phyloP scores from a whole-genome alignment of 2,797 vertebrate genomes.

The Amblyopsis hoosieri region DNA sequence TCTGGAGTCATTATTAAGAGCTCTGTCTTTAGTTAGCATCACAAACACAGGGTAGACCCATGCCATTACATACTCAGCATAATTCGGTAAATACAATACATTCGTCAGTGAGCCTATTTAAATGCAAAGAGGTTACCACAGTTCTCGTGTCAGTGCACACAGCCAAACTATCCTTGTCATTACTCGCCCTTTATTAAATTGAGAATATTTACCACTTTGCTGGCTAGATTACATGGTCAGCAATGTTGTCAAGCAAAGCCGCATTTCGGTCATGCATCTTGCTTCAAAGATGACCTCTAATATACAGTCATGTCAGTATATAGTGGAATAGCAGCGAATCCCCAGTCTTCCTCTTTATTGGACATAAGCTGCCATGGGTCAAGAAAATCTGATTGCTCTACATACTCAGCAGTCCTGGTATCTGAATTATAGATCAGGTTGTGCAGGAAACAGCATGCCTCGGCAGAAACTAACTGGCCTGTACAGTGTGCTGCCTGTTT shows the following conservation, averaged over 20 bases:
- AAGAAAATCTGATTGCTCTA: conserved; percentile 30
- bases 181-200: conserved; percentile 1
- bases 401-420: conserved; percentile 36
- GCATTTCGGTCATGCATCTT: conserved; percentile 3
- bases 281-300: background rate
- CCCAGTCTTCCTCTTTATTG: conserved; percentile 7
- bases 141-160: conserved; percentile 2
- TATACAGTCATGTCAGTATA: background rate
- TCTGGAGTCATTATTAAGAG: conserved; percentile 31
- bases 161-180: background rate
- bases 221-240: conserved; percentile 10
- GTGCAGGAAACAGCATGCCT: conserved; percentile 23
- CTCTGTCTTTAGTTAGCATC: conserved; percentile 31
- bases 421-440: conserved; percentile 36
- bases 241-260: conserved; percentile 4
- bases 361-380: conserved; percentile 21
- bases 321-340: conserved; percentile 5
- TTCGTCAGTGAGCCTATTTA: conserved; percentile 16
- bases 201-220: conserved; percentile 8
- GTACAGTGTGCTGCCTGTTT: conserved; percentile 19
- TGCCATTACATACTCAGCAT: conserved; percentile 3
- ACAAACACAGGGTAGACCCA: background rate
- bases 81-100: conserved; percentile 10
- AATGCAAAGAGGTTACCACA: conserved; percentile 1
- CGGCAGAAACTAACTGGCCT: conserved; percentile 29